Evolutionary conservation across 1,140 invertebrate species (phyloP), one percentile per base, ranked within the genome.

Genomic region (Orchesella cincta): DNA sequence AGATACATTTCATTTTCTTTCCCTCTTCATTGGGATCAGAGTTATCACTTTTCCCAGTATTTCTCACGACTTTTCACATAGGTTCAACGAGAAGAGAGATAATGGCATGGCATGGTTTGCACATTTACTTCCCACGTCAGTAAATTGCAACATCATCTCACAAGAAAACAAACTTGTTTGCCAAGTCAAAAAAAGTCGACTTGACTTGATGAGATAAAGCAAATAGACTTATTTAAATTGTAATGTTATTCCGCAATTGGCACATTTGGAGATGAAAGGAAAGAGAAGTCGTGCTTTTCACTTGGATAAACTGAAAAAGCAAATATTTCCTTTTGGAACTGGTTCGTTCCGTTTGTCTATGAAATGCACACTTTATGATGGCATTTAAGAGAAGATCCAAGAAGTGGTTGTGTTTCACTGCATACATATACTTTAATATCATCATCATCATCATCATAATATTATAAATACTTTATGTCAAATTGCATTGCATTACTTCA

Each of bases 141-240:
- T 57, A 18, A 5, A n/a, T 16, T 57, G 8, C 39, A 46, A 8
- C 39, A 46, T 46, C 39, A 46, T 46, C n/a, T n/a, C n/a, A n/a
- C 39, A 46, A 46, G 39, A 46, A 46, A 46, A n/a, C n/a, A n/a
- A n/a, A n/a, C n/a, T 46, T 46, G 18, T 57, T 57, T 57, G 62
- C 12, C 26, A 67, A 67, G 62, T 31, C 5, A 12, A 33, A 33
- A 67, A 73, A 39, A 73, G 71, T 39, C 71, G 39, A 64, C 5
- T 64, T 26, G 35, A 35, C 39, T 23, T 52, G 46, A 33, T 46
- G 71, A 73, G 29, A n/a, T n/a, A 39, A 52, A 73, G 46, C 46
- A 73, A 46, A 73, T n/a, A 73, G 39, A 73, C 71, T 73, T 52
- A 73, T 73, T 73, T 73, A 73, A 73, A 73, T 73, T 46, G 71